Conservation (phyloP, 2,113 vertebrate genomes). For the Clarias magur region DNA sequence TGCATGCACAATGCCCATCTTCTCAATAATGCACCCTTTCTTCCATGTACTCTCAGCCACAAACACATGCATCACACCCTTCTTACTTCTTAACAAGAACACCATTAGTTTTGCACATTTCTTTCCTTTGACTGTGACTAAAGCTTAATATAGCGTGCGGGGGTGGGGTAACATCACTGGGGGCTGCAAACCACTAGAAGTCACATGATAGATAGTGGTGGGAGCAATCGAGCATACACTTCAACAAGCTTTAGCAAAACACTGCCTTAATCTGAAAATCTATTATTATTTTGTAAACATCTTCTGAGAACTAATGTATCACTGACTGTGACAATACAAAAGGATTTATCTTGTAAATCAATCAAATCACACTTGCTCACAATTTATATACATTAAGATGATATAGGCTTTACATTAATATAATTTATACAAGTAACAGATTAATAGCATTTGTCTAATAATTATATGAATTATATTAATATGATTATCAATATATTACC, state of each 20-base stretch:
- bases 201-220: not conserved
- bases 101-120: not conserved
- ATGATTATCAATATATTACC: no score
- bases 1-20: not conserved
- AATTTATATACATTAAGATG: no score
- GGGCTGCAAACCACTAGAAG: not conserved
- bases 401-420: no score
- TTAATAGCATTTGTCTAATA: no score
- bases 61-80: not conserved
- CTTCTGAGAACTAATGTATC: not conserved
- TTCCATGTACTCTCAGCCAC: not conserved
- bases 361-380: no score
- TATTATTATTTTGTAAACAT: not conserved
- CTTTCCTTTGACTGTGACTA: not conserved
- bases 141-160: not conserved
- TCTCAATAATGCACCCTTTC: not conserved
- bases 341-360: no score
- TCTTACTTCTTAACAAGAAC: not conserved
- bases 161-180: not conserved
- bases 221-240: no score
- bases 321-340: not conserved
- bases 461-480: no score
- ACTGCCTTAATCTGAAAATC: not conserved
- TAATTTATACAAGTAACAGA: no score
- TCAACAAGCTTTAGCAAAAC: not conserved